These are phyloP conservation scores for Dione vanillae DNA, from an alignment of 2,888 invertebrate genomes.

Conservation along the genomic window DNA sequence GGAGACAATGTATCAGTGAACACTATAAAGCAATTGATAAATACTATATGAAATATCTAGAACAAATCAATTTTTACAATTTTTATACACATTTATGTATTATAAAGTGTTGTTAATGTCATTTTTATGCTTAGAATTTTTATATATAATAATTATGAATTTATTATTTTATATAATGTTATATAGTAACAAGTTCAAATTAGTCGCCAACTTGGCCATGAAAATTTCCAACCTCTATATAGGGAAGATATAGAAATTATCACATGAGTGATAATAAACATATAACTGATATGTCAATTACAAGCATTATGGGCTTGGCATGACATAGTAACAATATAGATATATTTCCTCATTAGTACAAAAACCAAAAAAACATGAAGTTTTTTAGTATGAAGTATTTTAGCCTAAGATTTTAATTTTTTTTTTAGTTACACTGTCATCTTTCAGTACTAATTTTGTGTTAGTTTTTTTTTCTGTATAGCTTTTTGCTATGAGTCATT, in stretches of 20 bases:
- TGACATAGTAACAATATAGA: slow-evolving; percentile 1
- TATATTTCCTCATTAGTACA: neutral
- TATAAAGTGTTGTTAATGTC: neutral
- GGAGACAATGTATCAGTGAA: slow-evolving; percentile 68
- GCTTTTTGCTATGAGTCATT: too few relatives aligned
- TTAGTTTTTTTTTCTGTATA: too few relatives aligned
- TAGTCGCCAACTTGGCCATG: neutral
- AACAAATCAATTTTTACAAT: too few relatives aligned
- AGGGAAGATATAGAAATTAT: neutral
- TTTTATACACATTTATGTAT: neutral
- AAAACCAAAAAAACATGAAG: too few relatives aligned
- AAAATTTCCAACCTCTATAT: neutral
- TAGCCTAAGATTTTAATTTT: too few relatives aligned
- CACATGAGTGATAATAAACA: neutral
- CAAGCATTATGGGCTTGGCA: neutral
- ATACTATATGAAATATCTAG: slow-evolving; percentile 56
- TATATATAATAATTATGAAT: neutral
- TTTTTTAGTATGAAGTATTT: too few relatives aligned
- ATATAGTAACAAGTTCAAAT: neutral
- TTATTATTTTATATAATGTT: neutral
- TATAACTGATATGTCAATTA: slow-evolving; percentile 6
- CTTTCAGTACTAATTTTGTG: too few relatives aligned
- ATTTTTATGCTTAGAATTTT: neutral
- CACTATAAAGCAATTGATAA: slow-evolving; percentile 72
- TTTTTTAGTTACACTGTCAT: too few relatives aligned